Conservation (phyloP, 2,113 vertebrate species). For the Myotis lucifugus region DNA sequence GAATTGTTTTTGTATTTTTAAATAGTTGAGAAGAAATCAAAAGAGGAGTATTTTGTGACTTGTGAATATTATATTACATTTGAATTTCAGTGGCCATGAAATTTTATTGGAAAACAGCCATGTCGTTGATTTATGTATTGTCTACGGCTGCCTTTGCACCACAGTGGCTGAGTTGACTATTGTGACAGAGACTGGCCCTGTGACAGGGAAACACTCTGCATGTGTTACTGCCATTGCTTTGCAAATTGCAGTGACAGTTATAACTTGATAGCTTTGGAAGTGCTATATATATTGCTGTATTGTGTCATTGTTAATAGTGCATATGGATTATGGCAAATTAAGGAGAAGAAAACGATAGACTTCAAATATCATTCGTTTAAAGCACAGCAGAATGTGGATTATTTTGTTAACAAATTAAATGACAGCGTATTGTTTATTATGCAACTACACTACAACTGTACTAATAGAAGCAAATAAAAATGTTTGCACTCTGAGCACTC, state of each 20-base stretch:
- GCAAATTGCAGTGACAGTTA: background rate
- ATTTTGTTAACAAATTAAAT: background rate
- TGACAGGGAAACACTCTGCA: background rate
- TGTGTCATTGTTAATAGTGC: background rate
- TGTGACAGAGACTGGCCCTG: background rate
- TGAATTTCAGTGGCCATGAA: background rate
- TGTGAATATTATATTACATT: background rate
- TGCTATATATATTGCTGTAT: background rate
- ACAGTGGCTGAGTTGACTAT: background rate
- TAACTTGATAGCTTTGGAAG: background rate
- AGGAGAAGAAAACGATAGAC: background rate
- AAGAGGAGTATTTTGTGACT: background rate
- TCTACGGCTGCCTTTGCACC: background rate
- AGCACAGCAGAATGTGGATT: background rate
- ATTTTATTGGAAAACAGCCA: background rate
- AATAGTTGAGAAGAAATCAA: background rate
- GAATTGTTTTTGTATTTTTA: background rate
- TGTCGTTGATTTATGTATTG: background rate
- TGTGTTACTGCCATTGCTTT: background rate
- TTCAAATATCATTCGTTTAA: background rate
- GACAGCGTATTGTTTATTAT: background rate
- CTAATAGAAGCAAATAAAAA: background rate
- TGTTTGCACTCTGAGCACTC: background rate
- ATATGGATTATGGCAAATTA: background rate
- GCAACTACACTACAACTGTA: accelerated